Evolutionary conservation across 1,140 invertebrate species (phyloP).

Genomic region (Dendroctonus ponderosae): DNA sequence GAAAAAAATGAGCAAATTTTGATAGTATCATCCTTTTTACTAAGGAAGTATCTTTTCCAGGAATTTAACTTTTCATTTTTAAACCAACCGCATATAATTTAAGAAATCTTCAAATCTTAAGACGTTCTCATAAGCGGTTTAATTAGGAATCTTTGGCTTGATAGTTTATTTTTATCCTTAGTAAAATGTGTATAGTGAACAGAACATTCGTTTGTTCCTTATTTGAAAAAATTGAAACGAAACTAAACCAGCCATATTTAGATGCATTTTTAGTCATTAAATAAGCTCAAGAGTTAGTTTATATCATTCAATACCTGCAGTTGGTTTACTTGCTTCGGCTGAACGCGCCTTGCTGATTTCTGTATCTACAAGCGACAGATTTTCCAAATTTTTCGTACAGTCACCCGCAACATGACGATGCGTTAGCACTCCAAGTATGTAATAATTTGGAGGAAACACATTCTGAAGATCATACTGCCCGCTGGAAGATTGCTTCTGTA

Average conservation of each 20-base stretch:
- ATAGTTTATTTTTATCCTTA: too few relatives aligned
- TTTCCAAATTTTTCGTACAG: constrained; percentile 12
- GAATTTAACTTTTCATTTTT: too few relatives aligned
- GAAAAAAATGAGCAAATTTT: too few relatives aligned
- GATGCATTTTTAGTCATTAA: not conserved
- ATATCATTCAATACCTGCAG: not conserved
- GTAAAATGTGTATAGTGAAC: not conserved
- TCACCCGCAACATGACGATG: constrained; percentile 7
- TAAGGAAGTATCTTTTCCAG: too few relatives aligned
- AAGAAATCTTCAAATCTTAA: too few relatives aligned
- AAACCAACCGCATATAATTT: too few relatives aligned
- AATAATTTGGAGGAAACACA: constrained; percentile 31
- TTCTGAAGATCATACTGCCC: constrained; percentile 10
- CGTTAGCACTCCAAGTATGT: constrained; percentile 26
- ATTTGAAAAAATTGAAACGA: too few relatives aligned
- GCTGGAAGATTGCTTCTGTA: constrained; percentile 12
- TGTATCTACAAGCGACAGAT: constrained; percentile 17
- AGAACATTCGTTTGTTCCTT: too few relatives aligned
- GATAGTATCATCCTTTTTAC: too few relatives aligned
- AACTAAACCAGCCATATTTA: too few relatives aligned
- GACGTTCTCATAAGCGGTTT: too few relatives aligned
- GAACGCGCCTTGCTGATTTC: not conserved
- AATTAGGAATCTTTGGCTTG: too few relatives aligned
- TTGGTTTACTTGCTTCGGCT: not conserved
- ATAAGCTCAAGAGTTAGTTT: not conserved